phyloP scores from a whole-genome alignment of 2,888 invertebrate genomes.

The Hirudinaria manillensis region DNA sequence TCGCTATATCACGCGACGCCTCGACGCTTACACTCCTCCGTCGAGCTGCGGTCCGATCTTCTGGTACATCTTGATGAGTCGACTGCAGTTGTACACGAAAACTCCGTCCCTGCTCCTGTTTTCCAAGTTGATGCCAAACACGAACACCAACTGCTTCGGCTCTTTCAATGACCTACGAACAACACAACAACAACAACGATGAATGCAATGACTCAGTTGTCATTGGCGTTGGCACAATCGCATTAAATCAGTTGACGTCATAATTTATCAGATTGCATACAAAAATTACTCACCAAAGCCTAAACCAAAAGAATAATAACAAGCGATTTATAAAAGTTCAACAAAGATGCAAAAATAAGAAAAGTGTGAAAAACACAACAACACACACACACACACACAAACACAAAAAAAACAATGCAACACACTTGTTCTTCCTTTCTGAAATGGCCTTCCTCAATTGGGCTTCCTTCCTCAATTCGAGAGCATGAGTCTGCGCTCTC shows the following conservation, averaged over 20 bases:
- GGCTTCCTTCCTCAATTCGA: constrained; percentile 49
- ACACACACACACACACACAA: neutral
- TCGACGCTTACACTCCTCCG: constrained; percentile 50
- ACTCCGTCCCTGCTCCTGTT: constrained; percentile 54
- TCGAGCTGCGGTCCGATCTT: constrained; percentile 54
- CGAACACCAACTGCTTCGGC: constrained; percentile 52
- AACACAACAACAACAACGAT: constrained; percentile 6
- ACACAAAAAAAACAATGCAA: neutral
- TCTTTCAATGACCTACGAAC: constrained; percentile 47
- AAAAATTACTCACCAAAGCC: neutral
- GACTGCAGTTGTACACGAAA: constrained; percentile 57
- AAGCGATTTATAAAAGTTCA: too few species aligned
- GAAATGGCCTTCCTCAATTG: constrained; percentile 49
- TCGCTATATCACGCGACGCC: too few species aligned
- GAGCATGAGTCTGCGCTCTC: constrained; percentile 48
- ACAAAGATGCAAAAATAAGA: too few species aligned
- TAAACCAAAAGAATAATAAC: too few species aligned
- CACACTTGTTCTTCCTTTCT: constrained; percentile 49
- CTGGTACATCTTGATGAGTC: constrained; percentile 56
- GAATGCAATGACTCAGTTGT: neutral
- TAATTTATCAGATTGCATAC: neutral
- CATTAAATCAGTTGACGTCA: neutral
- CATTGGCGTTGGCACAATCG: neutral
- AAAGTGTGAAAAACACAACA: neutral
- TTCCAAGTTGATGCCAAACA: constrained; percentile 56